phyloP scores from a whole-genome alignment of 2,113 vertebrate species.

The Thalassoma bifasciatum region DNA sequence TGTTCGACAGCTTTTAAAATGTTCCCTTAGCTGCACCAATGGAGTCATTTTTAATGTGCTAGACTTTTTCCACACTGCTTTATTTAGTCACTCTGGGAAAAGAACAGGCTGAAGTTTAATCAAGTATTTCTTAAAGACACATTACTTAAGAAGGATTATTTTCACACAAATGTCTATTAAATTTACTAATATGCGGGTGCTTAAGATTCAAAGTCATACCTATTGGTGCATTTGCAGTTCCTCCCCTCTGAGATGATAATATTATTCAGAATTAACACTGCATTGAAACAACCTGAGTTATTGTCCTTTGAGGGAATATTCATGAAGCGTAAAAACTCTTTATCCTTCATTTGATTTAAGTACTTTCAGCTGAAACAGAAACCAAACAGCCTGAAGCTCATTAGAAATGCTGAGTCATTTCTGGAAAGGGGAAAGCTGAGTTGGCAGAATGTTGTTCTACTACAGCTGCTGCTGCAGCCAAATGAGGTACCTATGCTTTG shows the following conservation, averaged over 20 bases:
- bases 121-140: background rate
- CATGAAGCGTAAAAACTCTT: slow-evolving; percentile 57
- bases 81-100: background rate
- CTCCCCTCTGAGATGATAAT: slow-evolving; percentile 1
- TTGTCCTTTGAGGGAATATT: slow-evolving; percentile 62
- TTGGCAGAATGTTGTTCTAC: slow-evolving; percentile 34
- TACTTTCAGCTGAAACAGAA: slow-evolving; percentile 46
- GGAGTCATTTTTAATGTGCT: no score
- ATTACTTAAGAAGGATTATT: background rate
- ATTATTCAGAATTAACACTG: slow-evolving; percentile 51
- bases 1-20: no score
- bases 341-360: slow-evolving; percentile 70
- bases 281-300: slow-evolving; percentile 45
- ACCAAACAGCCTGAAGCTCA: slow-evolving; percentile 42
- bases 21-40: no score
- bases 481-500: slow-evolving; percentile 16
- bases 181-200: background rate
- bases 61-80: background rate
- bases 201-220: slow-evolving; percentile 1
- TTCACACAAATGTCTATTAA: background rate
- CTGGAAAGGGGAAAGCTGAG: slow-evolving; percentile 40
- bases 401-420: slow-evolving; percentile 64
- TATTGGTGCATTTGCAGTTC: background rate
- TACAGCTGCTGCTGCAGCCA: slow-evolving; percentile 27
- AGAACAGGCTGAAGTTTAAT: background rate